phyloP scores from a whole-genome alignment of 2,888 invertebrate species.

The Aquatica leii region DNA sequence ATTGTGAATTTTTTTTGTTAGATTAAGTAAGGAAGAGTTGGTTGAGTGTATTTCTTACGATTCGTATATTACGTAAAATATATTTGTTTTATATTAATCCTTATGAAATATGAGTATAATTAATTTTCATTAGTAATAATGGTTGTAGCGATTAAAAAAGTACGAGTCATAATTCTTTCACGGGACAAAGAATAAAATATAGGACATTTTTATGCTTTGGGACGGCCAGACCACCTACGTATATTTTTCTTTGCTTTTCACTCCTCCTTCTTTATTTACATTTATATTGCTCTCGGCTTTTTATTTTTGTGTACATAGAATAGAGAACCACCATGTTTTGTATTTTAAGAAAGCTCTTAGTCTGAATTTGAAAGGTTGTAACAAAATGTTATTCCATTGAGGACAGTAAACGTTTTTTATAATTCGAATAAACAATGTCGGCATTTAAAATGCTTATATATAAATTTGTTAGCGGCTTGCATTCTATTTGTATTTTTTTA shows the following conservation, averaged over 20 bases:
- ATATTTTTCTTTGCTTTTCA: slow-evolving; percentile 28
- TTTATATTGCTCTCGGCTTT: slow-evolving; percentile 34
- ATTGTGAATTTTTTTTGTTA: too few relatives aligned
- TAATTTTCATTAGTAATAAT: slow-evolving; percentile 28
- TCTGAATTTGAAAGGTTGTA: slow-evolving; percentile 14
- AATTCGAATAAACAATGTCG: not conserved
- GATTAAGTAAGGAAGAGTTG: too few relatives aligned
- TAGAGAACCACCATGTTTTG: slow-evolving; percentile 23
- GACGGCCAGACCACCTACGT: slow-evolving; percentile 17
- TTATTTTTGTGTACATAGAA: slow-evolving; percentile 32
- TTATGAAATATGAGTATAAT: too few relatives aligned
- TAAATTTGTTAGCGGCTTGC: not conserved
- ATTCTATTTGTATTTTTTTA: not conserved
- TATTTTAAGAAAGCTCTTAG: slow-evolving; percentile 21
- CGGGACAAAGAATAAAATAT: slow-evolving; percentile 27
- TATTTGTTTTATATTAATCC: too few relatives aligned
- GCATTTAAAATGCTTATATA: not conserved
- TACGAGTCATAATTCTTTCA: slow-evolving; percentile 25
- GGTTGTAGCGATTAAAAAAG: slow-evolving; percentile 27
- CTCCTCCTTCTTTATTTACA: slow-evolving; percentile 32
- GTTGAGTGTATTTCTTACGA: too few relatives aligned
- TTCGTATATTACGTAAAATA: too few relatives aligned
- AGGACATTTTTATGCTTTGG: slow-evolving; percentile 24
- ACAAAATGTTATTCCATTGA: slow-evolving; percentile 22
- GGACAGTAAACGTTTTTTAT: not conserved